Evolutionary conservation across 2,888 invertebrate genomes (phyloP).

Genomic region (Mallateleia sp.): DNA sequence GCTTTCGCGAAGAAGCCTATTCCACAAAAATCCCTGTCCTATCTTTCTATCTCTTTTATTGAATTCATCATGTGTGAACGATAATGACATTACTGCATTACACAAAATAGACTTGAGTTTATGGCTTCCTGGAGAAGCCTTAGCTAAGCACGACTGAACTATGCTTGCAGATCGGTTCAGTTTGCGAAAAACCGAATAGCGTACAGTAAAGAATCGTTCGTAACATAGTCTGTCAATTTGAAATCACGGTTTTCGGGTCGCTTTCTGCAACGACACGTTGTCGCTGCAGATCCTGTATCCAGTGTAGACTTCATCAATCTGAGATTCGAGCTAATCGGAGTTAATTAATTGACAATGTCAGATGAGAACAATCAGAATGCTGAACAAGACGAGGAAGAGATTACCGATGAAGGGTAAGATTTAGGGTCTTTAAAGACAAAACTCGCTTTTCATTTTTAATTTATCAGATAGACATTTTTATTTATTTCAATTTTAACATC

Average conservation of each 20-base stretch:
- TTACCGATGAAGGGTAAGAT: constrained; percentile 62
- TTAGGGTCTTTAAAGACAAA: neutral
- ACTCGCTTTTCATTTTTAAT: neutral
- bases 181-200: constrained; percentile 58
- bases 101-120: constrained; percentile 87
- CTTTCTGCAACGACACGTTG: neutral
- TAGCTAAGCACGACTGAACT: constrained; percentile 59
- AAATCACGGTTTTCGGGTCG: constrained; percentile 8
- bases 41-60: constrained; percentile 52
- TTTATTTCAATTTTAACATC: too few relatives aligned
- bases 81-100: constrained; percentile 87
- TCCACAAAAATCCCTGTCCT: constrained; percentile 58
- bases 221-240: neutral
- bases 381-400: constrained; percentile 50
- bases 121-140: constrained; percentile 86
- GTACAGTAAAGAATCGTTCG: constrained; percentile 40
- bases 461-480: neutral
- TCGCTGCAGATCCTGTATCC: neutral
- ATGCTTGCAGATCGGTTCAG: constrained; percentile 42
- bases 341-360: constrained; percentile 47
- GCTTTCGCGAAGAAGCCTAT: constrained; percentile 21
- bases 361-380: constrained; percentile 52
- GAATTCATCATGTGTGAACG: constrained; percentile 57
- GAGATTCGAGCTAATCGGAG: neutral
- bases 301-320: neutral